Conservation (phyloP, 2,888 invertebrate species). For the Coelopa pilipes region DNA sequence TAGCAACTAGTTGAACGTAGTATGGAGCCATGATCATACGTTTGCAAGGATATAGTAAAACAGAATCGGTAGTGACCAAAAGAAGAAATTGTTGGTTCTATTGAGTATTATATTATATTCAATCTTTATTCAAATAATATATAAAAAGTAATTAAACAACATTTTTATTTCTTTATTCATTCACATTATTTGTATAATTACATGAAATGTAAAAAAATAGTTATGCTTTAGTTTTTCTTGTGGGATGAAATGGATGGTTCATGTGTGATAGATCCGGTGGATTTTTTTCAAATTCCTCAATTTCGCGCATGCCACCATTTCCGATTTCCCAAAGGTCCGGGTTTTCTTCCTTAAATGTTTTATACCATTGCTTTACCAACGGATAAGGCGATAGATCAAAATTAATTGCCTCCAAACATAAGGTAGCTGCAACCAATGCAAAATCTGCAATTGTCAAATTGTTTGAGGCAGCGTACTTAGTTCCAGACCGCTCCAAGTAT, state of each 20-base stretch:
- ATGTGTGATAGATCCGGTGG: conserved; percentile 76
- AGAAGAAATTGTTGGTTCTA: too few species aligned
- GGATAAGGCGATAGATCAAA: conserved; percentile 74
- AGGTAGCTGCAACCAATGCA: conserved; percentile 76
- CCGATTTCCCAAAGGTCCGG: conserved; percentile 79
- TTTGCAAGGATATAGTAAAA: too few species aligned
- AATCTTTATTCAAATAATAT: too few species aligned
- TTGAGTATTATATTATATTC: too few species aligned
- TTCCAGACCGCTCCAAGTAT: conserved; percentile 72
- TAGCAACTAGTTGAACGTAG: too few species aligned
- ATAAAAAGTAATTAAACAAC: too few species aligned
- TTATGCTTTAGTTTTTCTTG: background rate
- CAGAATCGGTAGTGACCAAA: too few species aligned
- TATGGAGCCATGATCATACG: too few species aligned
- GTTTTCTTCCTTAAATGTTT: conserved; percentile 74
- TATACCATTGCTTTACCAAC: conserved; percentile 75
- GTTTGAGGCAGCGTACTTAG: conserved; percentile 75
- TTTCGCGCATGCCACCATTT: conserved; percentile 75
- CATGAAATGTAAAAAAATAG: background rate
- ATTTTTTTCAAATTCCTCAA: conserved; percentile 75
- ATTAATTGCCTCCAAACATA: conserved; percentile 78
- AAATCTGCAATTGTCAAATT: conserved; percentile 81
- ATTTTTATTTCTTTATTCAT: too few species aligned
- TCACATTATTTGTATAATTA: too few species aligned
- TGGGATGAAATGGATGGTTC: conserved; percentile 4